These are phyloP conservation scores for Erpobdella octoculata DNA, from an alignment of 2,888 invertebrate species.

Conservation along the genomic window DNA sequence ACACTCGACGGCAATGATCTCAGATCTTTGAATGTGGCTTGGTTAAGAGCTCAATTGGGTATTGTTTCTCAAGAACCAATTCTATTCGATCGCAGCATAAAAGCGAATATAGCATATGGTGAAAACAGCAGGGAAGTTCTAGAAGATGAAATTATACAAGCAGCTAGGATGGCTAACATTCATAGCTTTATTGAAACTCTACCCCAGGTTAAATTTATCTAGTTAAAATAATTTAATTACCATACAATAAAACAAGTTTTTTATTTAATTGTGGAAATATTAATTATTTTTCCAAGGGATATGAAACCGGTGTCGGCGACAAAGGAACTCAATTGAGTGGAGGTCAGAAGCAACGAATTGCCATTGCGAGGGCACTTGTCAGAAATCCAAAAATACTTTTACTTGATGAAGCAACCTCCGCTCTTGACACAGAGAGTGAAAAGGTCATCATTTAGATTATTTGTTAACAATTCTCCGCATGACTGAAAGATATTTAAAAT, in stretches of 20 bases:
- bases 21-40: constrained; percentile 49
- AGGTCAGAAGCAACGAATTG: constrained; percentile 54
- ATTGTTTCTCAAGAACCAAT: constrained; percentile 88
- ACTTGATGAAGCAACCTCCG: constrained; percentile 53
- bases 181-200: constrained; percentile 37
- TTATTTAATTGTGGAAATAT: not conserved
- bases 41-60: constrained; percentile 69
- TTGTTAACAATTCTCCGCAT: too few species aligned
- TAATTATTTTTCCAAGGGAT: constrained; percentile 41
- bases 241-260: not conserved
- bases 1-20: constrained; percentile 19
- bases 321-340: constrained; percentile 52
- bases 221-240: not conserved
- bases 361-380: constrained; percentile 53
- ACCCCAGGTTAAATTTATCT: constrained; percentile 35
- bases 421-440: constrained; percentile 52
- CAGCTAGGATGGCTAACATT: constrained; percentile 38
- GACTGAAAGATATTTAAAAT: too few species aligned
- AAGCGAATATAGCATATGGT: constrained; percentile 40
- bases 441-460: constrained; percentile 34
- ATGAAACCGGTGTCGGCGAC: constrained; percentile 45
- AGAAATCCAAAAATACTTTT: constrained; percentile 51
- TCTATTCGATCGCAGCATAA: constrained; percentile 72
- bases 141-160: constrained; percentile 38
- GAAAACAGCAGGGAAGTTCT: constrained; percentile 37